Evolutionary conservation across 2,797 vertebrate genomes (phyloP).

Genomic region (Atherinosoma microstoma): DNA sequence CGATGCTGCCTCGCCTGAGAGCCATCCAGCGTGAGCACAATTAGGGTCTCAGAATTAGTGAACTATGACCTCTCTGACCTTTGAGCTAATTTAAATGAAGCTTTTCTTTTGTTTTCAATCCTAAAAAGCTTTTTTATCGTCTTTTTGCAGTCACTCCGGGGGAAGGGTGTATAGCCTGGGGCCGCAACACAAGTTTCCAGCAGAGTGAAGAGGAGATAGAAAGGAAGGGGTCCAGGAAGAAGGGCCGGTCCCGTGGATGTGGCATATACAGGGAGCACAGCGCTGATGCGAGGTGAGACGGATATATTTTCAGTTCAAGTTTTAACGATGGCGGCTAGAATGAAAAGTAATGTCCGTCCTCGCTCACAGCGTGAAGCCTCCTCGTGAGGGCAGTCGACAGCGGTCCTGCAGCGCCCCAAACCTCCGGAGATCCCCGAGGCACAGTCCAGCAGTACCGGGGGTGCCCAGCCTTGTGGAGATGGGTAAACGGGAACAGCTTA

Average conservation of each 20-base stretch:
- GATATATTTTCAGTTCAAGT: background rate
- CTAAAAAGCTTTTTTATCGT: background rate
- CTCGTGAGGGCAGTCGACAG: slow-evolving; percentile 91
- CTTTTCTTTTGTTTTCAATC: background rate
- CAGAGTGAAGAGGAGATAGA: slow-evolving; percentile 90
- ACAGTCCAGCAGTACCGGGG: slow-evolving; percentile 89
- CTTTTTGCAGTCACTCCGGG: slow-evolving; percentile 89
- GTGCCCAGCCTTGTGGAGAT: slow-evolving; percentile 94
- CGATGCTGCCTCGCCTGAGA: slow-evolving; percentile 92
- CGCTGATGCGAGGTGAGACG: slow-evolving; percentile 88
- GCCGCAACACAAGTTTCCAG: slow-evolving; percentile 82
- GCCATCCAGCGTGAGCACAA: slow-evolving; percentile 93
- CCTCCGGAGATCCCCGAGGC: slow-evolving; percentile 91
- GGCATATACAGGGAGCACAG: slow-evolving; percentile 88
- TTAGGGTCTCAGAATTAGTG: rapidly evolving
- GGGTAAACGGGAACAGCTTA: slow-evolving; percentile 79
- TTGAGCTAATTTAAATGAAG: background rate
- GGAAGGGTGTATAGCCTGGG: slow-evolving; percentile 88
- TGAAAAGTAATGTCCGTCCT: background rate
- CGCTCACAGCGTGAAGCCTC: slow-evolving; percentile 85
- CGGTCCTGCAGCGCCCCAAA: slow-evolving; percentile 95
- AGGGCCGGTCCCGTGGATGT: slow-evolving; percentile 87
- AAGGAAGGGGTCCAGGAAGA: slow-evolving; percentile 92
- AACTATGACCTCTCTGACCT: background rate
- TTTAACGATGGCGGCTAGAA: background rate